phyloP scores from a whole-genome alignment of 2,113 vertebrate species.

The Plestiodon gilberti region DNA sequence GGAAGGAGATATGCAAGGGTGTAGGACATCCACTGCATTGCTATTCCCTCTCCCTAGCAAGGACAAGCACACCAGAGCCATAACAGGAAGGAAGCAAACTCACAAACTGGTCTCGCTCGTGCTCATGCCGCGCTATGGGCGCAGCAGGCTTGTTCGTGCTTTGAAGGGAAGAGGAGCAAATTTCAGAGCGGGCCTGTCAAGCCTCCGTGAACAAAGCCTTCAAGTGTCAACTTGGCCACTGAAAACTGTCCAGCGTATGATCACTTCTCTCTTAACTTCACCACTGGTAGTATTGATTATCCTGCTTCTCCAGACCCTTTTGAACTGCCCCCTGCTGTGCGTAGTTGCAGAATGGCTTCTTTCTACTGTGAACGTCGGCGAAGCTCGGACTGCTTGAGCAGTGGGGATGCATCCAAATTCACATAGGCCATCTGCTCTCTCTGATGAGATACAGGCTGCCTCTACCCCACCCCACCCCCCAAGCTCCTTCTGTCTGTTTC shows the following conservation, averaged over 20 bases:
- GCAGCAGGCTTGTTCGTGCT: neutral
- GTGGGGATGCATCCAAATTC: neutral
- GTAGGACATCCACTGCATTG: neutral
- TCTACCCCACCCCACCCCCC: neutral
- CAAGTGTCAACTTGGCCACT: accelerated
- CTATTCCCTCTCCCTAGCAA: neutral
- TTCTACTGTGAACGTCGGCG: neutral
- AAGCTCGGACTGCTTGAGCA: neutral
- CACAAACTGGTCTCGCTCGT: neutral
- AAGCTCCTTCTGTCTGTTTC: constrained; percentile 21
- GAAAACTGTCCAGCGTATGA: neutral
- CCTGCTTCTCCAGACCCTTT: neutral
- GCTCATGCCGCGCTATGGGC: neutral
- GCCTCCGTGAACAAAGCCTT: neutral
- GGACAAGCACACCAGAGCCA: neutral
- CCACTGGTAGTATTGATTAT: neutral
- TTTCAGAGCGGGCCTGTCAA: neutral
- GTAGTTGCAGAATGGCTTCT: neutral
- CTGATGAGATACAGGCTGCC: accelerated
- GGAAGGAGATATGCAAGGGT: neutral
- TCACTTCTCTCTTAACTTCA: neutral
- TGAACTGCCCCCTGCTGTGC: neutral
- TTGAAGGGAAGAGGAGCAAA: neutral
- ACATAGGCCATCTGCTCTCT: constrained; percentile 29
- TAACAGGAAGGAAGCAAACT: neutral